Percentiles rank a stretch among this genome's conserved stretches.
Evolutionary conservation across 1,140 invertebrate genomes (phyloP).

Genomic region (Drosophila virilis): DNA sequence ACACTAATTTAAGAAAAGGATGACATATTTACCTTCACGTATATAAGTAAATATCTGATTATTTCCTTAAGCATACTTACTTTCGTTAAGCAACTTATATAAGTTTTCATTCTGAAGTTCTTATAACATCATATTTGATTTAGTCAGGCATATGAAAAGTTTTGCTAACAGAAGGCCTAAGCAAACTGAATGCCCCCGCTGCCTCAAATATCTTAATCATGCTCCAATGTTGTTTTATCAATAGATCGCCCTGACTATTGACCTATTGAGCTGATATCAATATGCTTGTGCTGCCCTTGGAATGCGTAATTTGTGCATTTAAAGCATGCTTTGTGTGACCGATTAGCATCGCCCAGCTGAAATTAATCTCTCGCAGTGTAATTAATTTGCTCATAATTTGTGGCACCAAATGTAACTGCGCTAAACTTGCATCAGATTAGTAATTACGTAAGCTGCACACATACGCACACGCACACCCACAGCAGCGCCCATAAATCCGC

Average conservation of each 20-base stretch:
- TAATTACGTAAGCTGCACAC: slow-evolving; percentile 62
- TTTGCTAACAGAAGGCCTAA: too few species aligned
- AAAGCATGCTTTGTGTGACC: not conserved
- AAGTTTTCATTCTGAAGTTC: too few species aligned
- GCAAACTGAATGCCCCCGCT: too few species aligned
- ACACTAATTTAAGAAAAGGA: too few species aligned
- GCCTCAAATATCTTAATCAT: too few species aligned
- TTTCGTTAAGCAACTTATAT: too few species aligned
- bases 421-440: slow-evolving; percentile 65
- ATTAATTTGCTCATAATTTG: slow-evolving; percentile 73
- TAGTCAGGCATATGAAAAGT: too few species aligned
- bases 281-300: not conserved
- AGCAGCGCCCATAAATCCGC: slow-evolving; percentile 67
- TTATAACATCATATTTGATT: too few species aligned
- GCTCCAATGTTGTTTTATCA: not conserved
- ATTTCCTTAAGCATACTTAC: too few species aligned
- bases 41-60: too few species aligned
- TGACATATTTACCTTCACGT: too few species aligned
- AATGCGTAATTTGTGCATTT: slow-evolving; percentile 4
- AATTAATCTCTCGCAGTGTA: slow-evolving; percentile 52
- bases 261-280: not conserved
- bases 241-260: not conserved
- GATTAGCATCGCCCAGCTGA: slow-evolving; percentile 21
- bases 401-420: slow-evolving; percentile 28
- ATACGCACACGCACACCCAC: slow-evolving; percentile 21